phyloP scores from a whole-genome alignment of 2,888 invertebrate species.

The Elysia crispata region DNA sequence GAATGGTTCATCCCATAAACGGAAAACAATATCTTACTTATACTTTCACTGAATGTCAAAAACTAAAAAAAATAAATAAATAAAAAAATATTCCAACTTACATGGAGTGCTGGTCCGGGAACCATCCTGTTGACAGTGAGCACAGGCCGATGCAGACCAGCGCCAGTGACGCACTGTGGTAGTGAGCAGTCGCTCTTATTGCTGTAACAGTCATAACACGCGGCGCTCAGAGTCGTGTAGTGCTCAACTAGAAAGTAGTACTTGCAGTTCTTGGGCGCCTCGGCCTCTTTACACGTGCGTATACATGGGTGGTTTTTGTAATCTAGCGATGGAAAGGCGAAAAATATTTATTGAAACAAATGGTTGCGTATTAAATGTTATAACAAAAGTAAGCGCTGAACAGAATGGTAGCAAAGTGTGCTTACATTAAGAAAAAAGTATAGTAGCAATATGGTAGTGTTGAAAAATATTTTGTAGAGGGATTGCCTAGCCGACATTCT shows the following conservation, averaged over 20 bases:
- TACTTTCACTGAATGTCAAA: too few relatives aligned
- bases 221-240: conserved; percentile 90
- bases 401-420: too few relatives aligned
- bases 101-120: conserved; percentile 85
- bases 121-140: conserved; percentile 88
- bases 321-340: conserved; percentile 54
- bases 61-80: too few relatives aligned
- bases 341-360: neutral
- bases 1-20: too few relatives aligned
- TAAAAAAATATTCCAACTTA: conserved; percentile 24
- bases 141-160: conserved; percentile 87
- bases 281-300: conserved; percentile 82
- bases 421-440: too few relatives aligned
- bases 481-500: too few relatives aligned
- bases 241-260: conserved; percentile 87
- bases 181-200: conserved; percentile 86
- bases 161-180: conserved; percentile 89
- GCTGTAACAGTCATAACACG: conserved; percentile 89
- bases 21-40: too few relatives aligned
- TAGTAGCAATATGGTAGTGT: too few relatives aligned
- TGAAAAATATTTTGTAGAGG: too few relatives aligned
- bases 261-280: conserved; percentile 83
- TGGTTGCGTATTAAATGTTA: too few relatives aligned
- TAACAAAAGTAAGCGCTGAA: too few relatives aligned
- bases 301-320: conserved; percentile 81